Evolutionary conservation across 2,888 invertebrate genomes (phyloP), one percentile per base, ranked within the genome.

Genomic region (Belgica antarctica): DNA sequence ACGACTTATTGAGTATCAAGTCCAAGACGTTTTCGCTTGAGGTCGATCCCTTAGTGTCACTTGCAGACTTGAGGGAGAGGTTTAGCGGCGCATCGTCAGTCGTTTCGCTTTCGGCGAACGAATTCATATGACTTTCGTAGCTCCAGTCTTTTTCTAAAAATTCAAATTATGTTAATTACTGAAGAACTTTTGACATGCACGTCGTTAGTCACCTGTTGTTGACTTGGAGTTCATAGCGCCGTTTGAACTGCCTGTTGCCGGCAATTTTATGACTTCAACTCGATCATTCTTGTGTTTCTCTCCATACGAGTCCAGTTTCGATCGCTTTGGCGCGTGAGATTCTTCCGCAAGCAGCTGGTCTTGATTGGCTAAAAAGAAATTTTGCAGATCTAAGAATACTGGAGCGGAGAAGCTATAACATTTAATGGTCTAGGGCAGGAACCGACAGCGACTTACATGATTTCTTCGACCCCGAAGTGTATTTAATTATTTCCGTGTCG

Each of bases 401-500:
- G 15, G 4, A 24, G 12, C 10, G 8, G 1, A 27, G 84, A 92
- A 92, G 71, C n/a, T n/a, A 92, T 84, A 71, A 92, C 92, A 41
- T n/a, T 41, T 41, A 10, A 41, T 4, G 15, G 12, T 7, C 15
- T 41, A 41, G 15, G 15, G 10, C 7, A 41, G 3, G 65, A 7
- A 31, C 4, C 5, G 31, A 31, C 31, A 92, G 91, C 74, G 91
- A 92, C 72, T 89, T 89, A 72, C 92, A 91, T 12, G 90, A 89
- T 73, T 90, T 85, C 85, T 92, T 92, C 71, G 92, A 91, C 72
- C 92, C 92, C 74, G 92, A 92, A n/a, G 92, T 92, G 79, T 92
- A 92, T 80, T 92, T 92, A 77, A 93, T 92, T 73, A 92, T 92
- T 82, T 93, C 92, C 59, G 92, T 93, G 77, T 92, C 92, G 41